Conservation (phyloP, 2,888 invertebrate genomes). For the Phalera bucephala region DNA sequence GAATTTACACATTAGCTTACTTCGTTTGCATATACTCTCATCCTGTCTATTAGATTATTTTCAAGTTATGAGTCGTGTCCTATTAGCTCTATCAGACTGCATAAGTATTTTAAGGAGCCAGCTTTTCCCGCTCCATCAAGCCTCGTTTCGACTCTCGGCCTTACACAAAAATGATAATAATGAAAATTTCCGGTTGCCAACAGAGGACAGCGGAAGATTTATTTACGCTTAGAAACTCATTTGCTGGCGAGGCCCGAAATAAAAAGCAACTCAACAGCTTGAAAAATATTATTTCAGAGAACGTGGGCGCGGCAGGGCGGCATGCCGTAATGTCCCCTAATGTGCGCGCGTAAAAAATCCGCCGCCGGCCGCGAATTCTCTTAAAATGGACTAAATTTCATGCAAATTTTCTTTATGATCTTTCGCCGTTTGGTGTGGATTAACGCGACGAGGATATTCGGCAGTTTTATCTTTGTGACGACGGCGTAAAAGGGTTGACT, state of each 20-base stretch:
- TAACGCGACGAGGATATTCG: slow-evolving; percentile 45
- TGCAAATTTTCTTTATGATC: slow-evolving; percentile 67
- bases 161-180: slow-evolving; percentile 48
- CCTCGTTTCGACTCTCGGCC: slow-evolving; percentile 8
- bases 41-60: too few species aligned
- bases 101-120: too few species aligned
- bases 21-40: too few species aligned
- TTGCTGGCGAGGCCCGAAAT: slow-evolving; percentile 61
- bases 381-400: slow-evolving; percentile 61
- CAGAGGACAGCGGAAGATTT: slow-evolving; percentile 57
- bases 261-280: slow-evolving; percentile 72
- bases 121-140: too few species aligned
- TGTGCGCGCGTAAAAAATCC: slow-evolving; percentile 63
- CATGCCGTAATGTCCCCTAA: slow-evolving; percentile 63
- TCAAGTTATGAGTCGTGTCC: too few species aligned
- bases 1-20: too few species aligned
- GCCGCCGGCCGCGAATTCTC: slow-evolving; percentile 51
- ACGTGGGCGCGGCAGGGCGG: slow-evolving; percentile 38
- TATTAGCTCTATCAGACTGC: too few species aligned
- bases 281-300: slow-evolving; percentile 71
- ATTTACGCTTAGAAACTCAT: slow-evolving; percentile 76
- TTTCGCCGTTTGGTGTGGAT: slow-evolving; percentile 58
- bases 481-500: slow-evolving; percentile 26
- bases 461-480: slow-evolving; percentile 44
- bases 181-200: slow-evolving; percentile 40